Evolutionary conservation across 1,140 invertebrate species (phyloP), one percentile per base, ranked within the genome.

Genomic region (Venturia canescens): DNA sequence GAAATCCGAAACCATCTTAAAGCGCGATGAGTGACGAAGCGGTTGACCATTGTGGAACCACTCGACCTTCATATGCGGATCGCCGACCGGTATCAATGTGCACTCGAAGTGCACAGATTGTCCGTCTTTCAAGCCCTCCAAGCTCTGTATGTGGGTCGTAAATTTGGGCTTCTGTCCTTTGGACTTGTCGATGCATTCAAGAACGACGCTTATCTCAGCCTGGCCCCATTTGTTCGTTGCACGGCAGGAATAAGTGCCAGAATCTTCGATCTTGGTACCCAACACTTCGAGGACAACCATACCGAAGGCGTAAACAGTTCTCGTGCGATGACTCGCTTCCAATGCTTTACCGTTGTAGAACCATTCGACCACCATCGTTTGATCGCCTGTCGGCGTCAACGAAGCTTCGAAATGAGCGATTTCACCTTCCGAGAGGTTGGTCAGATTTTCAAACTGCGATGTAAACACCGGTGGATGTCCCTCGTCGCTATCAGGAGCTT

Each of bases 351-450:
- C 97, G 90, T 99, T 98, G 86, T 97, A 98, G 93, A 98, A 98
- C 98, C 98, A 99, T 93, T 99, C 98, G 31, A 99, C 97, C 31
- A 96, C 94, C 98, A 99, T 99, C 31, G 96, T 97, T 88, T 99
- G 97, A 90, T 99, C 98, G 27, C 98, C 98, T 72, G 97, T 96
- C 15, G 98, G 98, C 63, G 97, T 96, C 0, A 99, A 93, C 53
- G 97, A 97, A 18, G 97, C 98, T 92, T 99, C 98, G 89, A 98
- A 98, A 88, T 98, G 97, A 86, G 97, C 97, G 84, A 98, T 96
- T 91, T 98, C 97, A 57, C 97, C 97, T 92, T 98, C 97, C 15
- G 94, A 96, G 18, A 98, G 92, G 85, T 97, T 97, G 7, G 93
- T 92, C 67, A 98, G 93, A 84, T 97, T 95, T 85, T 96, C 94